Evolutionary conservation across 2,797 vertebrate genomes (phyloP), one percentile per base, ranked within the genome.

Genomic region (Enteromius paludinosus): DNA sequence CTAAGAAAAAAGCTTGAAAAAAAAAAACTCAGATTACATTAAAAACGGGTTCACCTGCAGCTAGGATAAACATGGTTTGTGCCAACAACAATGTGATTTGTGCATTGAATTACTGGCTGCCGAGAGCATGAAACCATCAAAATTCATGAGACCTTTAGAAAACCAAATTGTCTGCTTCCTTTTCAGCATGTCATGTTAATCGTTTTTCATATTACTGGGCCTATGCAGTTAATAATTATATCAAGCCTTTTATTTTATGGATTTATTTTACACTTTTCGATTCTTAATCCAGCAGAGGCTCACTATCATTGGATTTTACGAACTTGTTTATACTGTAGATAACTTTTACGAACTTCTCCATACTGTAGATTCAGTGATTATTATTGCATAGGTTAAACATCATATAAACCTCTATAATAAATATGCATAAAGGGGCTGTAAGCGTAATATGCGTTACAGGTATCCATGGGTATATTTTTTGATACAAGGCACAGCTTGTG

Each of bases 391-490:
- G 11, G 49, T 41, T 69, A 41, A 69, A 69, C 47, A 35, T 62
- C 47, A 47, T 62, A 30, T 43, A 28, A 62, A 35, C 28, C 14
- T 23, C 23, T 56, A 69, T 43, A 45, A 45, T 33, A 72, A 47
- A 41, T 47, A 33, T 45, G 6, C 15, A 17, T 15, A 72, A n/a
- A 33, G 56, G 61, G 20, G 12, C 66, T 71, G 20, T 30, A 61
- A 61, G 10, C 9, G 12, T 20, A 33, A 30, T 62, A 90, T 91
- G 90, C 90, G 87, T 91, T 91, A 33, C 84, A 83, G 83, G 84
- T 89, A 91, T 91, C 90, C 90, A 93, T 91, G 91, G 91, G 90
- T 91, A 86, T 89, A 86, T 87, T 91, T 87, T 91, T 90, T 90
- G 90, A 90, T 23, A 12, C n/a, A 23, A 23, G 88, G 90, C 87